phyloP scores from a whole-genome alignment of 2,113 vertebrate species.

The Petromus typicus region DNA sequence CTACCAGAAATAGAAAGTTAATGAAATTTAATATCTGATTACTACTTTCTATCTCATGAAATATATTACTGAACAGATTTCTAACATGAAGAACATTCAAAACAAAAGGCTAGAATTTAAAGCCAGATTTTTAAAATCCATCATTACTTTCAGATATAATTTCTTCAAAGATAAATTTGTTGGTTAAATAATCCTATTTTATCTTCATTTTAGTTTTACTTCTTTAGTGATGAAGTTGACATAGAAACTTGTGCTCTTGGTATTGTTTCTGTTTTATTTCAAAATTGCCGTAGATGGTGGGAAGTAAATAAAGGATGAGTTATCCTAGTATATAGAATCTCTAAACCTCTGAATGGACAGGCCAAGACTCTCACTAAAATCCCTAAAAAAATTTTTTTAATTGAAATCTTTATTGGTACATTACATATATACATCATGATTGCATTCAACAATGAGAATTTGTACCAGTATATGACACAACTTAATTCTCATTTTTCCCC shows the following conservation, averaged over 20 bases:
- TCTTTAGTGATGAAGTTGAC: not conserved
- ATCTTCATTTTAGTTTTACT: not conserved
- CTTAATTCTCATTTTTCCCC: too few species aligned
- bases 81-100: not conserved
- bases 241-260: not conserved
- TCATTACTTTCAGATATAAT: not conserved
- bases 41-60: not conserved
- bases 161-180: conserved; percentile 13
- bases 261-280: not conserved
- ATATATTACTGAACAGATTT: not conserved
- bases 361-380: not conserved
- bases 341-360: not conserved
- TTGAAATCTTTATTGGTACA: too few species aligned
- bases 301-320: not conserved
- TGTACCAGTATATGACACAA: too few species aligned
- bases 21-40: conserved; percentile 49
- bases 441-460: too few species aligned
- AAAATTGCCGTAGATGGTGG: not conserved
- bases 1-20: conserved; percentile 39
- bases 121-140: conserved; percentile 38
- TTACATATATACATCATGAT: too few species aligned
- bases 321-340: not conserved
- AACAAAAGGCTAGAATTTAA: conserved; percentile 1
- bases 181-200: not conserved
- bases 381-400: too few species aligned